Evolutionary conservation across 1,140 invertebrate genomes (phyloP).

Genomic region (Tigriopus japonicus): DNA sequence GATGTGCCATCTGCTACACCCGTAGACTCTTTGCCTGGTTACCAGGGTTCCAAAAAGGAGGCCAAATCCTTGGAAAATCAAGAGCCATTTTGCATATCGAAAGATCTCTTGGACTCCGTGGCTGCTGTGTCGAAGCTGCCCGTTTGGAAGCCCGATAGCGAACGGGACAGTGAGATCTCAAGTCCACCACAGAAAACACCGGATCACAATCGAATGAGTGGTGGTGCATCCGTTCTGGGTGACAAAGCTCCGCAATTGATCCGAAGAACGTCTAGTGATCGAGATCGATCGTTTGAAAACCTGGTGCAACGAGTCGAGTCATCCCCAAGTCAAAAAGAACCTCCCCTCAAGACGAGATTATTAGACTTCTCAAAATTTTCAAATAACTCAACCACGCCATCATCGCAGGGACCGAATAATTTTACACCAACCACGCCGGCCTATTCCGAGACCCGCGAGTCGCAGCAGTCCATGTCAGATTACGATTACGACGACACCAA

Average conservation of each 20-base stretch:
- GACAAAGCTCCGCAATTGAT: background rate
- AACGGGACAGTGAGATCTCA: background rate
- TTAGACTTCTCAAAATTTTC: too few relatives aligned
- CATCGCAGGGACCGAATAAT: too few relatives aligned
- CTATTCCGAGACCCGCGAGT: background rate
- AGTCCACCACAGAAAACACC: background rate
- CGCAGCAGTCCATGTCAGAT: conserved; percentile 3
- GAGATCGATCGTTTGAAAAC: conserved; percentile 2
- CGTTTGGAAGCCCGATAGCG: conserved; percentile 6
- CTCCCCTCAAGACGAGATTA: background rate
- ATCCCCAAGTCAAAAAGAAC: background rate
- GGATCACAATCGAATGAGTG: background rate
- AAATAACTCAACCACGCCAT: too few relatives aligned
- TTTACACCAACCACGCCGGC: background rate
- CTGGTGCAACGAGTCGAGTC: conserved; percentile 7
- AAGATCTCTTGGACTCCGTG: conserved; percentile 10
- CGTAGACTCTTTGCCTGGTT: conserved; percentile 4
- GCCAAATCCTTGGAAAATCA: too few relatives aligned
- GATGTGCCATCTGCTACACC: conserved; percentile 5
- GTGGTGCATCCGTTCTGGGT: background rate
- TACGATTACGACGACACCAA: conserved; percentile 9
- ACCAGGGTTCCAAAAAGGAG: background rate
- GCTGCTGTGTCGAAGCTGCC: conserved; percentile 5
- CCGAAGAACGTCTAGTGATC: background rate
- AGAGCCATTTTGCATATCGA: background rate